A percentile compares a stretch with the other conserved stretches of the same genome.
phyloP scores from a whole-genome alignment of 1,140 invertebrate species.

The Drosophila paulistorum region DNA sequence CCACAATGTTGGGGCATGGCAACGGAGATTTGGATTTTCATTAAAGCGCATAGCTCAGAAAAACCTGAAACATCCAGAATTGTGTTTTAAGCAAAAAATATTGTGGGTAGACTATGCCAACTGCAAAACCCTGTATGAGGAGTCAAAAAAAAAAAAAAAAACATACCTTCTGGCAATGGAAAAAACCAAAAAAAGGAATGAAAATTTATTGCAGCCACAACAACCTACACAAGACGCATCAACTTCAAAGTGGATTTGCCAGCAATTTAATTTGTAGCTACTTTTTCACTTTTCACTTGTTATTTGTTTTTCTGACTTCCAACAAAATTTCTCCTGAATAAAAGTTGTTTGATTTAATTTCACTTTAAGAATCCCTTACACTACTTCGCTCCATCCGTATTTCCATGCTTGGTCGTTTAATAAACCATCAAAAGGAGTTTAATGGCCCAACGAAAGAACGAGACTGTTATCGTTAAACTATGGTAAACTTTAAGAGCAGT shows the following conservation, averaged over 20 bases:
- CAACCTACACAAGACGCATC: slow-evolving; percentile 33
- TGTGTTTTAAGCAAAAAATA: slow-evolving; percentile 34
- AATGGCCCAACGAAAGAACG: not conserved
- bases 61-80: slow-evolving; percentile 21
- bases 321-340: not conserved
- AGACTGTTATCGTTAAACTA: slow-evolving; percentile 10
- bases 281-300: slow-evolving; percentile 5
- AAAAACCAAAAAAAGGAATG: slow-evolving; percentile 7
- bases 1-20: not conserved
- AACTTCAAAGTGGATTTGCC: slow-evolving; percentile 64
- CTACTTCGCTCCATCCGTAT: no score
- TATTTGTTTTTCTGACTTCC: slow-evolving; percentile 6
- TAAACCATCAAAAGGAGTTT: slow-evolving; percentile 21
- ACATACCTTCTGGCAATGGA: slow-evolving; percentile 1
- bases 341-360: slow-evolving; percentile 20
- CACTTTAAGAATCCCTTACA: not conserved
- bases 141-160: not conserved
- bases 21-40: slow-evolving; percentile 61
- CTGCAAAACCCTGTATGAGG: not conserved
- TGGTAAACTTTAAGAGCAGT: slow-evolving; percentile 19
- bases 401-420: slow-evolving; percentile 5
- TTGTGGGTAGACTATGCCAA: slow-evolving; percentile 23
- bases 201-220: slow-evolving; percentile 45
- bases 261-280: slow-evolving; percentile 50
- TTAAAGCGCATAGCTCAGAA: slow-evolving; percentile 51